Evolutionary conservation across 2,113 vertebrate genomes (phyloP).

Genomic region (Sminthopsis crassicaudata): DNA sequence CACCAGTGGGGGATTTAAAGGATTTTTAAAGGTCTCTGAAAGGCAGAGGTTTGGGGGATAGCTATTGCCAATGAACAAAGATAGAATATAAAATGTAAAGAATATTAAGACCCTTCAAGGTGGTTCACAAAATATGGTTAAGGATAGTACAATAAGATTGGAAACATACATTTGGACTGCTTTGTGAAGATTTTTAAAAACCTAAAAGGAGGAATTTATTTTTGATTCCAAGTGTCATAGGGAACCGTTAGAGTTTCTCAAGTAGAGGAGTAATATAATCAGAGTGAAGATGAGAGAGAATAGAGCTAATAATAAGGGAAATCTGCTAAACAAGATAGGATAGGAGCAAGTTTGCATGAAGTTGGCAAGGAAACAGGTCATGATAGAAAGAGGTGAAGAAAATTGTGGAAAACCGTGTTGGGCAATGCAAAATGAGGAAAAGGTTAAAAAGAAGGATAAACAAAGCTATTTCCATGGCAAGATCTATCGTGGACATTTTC

Average conservation of each 20-base stretch:
- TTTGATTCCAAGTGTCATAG: not conserved
- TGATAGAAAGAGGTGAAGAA: not conserved
- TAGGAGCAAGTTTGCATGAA: not conserved
- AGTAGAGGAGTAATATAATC: not conserved
- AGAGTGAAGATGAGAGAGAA: not conserved
- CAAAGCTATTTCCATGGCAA: not conserved
- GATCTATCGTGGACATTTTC: not conserved
- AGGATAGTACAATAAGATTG: not conserved
- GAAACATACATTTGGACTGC: not conserved
- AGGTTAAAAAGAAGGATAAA: not conserved
- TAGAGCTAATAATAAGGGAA: not conserved
- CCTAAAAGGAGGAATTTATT: not conserved
- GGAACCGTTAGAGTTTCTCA: not conserved
- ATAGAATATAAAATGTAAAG: not conserved
- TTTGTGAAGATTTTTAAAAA: not conserved
- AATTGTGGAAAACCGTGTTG: not conserved
- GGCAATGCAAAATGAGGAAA: not conserved
- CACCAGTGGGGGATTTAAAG: not conserved
- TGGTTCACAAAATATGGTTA: not conserved
- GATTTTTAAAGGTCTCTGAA: not conserved
- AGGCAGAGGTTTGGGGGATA: not conserved
- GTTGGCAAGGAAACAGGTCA: not conserved
- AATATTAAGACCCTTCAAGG: not conserved
- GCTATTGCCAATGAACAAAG: not conserved
- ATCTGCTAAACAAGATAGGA: not conserved